Conservation (phyloP, 2,888 invertebrate genomes). For the Capitulum mitella region DNA sequence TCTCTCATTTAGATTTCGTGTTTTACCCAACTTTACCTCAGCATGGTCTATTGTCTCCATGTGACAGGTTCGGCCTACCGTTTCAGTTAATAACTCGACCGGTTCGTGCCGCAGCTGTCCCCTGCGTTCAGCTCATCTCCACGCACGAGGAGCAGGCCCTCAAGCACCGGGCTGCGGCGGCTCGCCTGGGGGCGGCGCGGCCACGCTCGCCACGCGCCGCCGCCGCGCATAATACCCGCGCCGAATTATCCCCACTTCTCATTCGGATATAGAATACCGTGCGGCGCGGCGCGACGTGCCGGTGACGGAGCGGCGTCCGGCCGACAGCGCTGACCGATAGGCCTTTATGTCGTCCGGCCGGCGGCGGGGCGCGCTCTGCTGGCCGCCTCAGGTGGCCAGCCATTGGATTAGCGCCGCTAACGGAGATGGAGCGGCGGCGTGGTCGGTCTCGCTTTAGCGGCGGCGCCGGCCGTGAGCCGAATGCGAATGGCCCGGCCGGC, state of each 20-base stretch:
- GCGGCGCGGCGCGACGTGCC: not conserved
- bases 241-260: constrained; percentile 10
- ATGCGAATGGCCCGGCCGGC: not conserved
- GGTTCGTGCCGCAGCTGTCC: no score
- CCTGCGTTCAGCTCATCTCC: no score
- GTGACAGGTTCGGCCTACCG: not conserved
- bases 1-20: no score
- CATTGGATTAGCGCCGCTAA: constrained; percentile 23
- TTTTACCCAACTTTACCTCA: no score
- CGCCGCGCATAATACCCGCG: constrained; percentile 1
- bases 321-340: constrained; percentile 21
- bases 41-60: not conserved
- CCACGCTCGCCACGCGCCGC: not conserved
- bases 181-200: not conserved
- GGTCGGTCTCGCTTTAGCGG: no score
- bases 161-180: not conserved
- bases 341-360: constrained; percentile 8
- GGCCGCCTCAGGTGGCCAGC: constrained; percentile 4
- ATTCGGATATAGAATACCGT: constrained; percentile 15
- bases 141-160: no score
- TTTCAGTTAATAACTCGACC: not conserved
- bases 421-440: constrained; percentile 7
- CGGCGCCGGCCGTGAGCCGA: not conserved
- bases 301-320: not conserved
- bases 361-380: constrained; percentile 1